Percentiles rank a stretch among this genome's conserved stretches.
These are phyloP conservation scores for Atta cephalotes DNA, from an alignment of 1,140 invertebrate species.

Conservation along the genomic window DNA sequence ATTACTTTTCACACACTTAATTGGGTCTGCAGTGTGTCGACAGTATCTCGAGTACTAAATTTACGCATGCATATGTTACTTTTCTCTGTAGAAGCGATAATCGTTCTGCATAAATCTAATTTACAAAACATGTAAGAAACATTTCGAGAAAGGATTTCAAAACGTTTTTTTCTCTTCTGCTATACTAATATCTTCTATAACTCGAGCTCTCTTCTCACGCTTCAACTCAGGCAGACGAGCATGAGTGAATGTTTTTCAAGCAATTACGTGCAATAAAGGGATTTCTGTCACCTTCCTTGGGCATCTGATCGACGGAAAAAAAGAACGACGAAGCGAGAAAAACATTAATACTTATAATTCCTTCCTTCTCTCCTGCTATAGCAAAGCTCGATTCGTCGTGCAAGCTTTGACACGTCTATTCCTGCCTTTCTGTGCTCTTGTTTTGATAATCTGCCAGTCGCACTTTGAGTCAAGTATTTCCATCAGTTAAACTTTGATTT, in stretches of 20 bases:
- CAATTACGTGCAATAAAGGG: slow-evolving; percentile 83
- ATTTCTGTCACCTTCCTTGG: slow-evolving; percentile 84
- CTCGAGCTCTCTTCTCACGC: slow-evolving; percentile 3
- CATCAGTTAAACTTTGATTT: background rate
- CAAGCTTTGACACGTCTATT: slow-evolving; percentile 59
- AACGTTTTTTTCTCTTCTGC: background rate
- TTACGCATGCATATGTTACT: slow-evolving; percentile 30
- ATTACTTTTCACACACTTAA: too few species aligned
- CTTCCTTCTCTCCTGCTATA: slow-evolving; percentile 69
- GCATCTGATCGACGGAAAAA: slow-evolving; percentile 82
- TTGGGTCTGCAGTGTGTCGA: background rate
- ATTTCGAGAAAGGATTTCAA: slow-evolving; percentile 5
- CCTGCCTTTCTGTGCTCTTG: background rate
- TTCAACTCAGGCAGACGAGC: slow-evolving; percentile 73
- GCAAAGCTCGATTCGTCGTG: slow-evolving; percentile 66
- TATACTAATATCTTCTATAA: slow-evolving; percentile 58
- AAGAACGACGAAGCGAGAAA: slow-evolving; percentile 80
- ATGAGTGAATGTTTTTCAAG: slow-evolving; percentile 71
- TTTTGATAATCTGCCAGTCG: background rate
- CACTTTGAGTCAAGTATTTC: background rate
- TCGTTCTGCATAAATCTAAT: slow-evolving; percentile 1
- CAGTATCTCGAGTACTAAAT: background rate
- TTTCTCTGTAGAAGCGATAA: slow-evolving; percentile 3
- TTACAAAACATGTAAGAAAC: background rate
- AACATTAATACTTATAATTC: slow-evolving; percentile 79